Evolutionary conservation across 2,113 vertebrate species (phyloP).

Genomic region (Dunckerocampus dactyliophorus): DNA sequence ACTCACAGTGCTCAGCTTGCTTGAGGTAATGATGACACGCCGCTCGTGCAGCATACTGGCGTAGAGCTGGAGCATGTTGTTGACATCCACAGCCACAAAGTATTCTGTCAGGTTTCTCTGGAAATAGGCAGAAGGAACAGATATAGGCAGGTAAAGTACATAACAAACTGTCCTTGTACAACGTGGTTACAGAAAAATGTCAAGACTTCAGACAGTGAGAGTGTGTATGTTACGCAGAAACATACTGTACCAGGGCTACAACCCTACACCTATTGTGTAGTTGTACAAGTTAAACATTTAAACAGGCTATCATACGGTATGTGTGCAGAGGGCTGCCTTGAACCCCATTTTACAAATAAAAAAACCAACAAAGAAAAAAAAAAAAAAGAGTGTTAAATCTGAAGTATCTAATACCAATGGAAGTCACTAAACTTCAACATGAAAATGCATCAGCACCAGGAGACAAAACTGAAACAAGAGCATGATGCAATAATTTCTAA

Average conservation of each 20-base stretch:
- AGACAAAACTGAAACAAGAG: slow-evolving; percentile 55
- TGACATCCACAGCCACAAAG: slow-evolving; percentile 97
- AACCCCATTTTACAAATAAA: slow-evolving; percentile 29
- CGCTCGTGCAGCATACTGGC: slow-evolving; percentile 96
- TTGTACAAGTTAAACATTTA: slow-evolving; percentile 8
- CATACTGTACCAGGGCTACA: slow-evolving; percentile 12
- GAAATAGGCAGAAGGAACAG: slow-evolving; percentile 54
- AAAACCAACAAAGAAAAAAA: slow-evolving; percentile 42
- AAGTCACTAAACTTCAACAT: slow-evolving; percentile 47
- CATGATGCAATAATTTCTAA: slow-evolving; percentile 66
- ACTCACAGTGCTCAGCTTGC: slow-evolving; percentile 99
- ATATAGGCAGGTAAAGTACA: slow-evolving; percentile 32
- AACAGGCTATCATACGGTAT: neutral
- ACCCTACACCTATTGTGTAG: slow-evolving; percentile 1
- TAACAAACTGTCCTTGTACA: slow-evolving; percentile 48
- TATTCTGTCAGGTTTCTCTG: slow-evolving; percentile 98
- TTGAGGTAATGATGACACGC: slow-evolving; percentile 92
- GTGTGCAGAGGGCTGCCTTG: slow-evolving; percentile 4
- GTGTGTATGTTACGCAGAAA: slow-evolving; percentile 27
- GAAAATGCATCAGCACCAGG: slow-evolving; percentile 31
- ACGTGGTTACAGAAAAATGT: slow-evolving; percentile 31
- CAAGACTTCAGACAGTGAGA: slow-evolving; percentile 23
- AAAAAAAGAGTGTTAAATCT: slow-evolving; percentile 18
- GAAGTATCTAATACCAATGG: slow-evolving; percentile 37
- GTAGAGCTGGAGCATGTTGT: slow-evolving; percentile 95